Evolutionary conservation across 2,888 invertebrate species (phyloP), one percentile per base, ranked within the genome.

Genomic region (Lissonota sp.): DNA sequence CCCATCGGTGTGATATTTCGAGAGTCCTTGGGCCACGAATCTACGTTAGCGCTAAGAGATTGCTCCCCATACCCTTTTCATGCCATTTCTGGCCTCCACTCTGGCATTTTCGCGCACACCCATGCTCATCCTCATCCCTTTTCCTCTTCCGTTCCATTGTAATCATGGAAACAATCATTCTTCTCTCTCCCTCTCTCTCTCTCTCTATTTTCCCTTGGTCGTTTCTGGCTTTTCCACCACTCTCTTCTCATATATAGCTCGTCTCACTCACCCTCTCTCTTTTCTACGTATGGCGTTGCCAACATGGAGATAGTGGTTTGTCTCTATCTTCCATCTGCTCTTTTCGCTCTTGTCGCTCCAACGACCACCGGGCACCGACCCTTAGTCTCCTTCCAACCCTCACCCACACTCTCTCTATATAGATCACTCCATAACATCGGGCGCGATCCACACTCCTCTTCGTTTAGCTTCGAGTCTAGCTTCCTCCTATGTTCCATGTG

Each of bases 141-240:
- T 71, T 80, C 79, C 83, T 83, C 80, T 80, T 83, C 83, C 83
- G 77, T 84, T 90, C 90, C 90, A 90, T 89, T 91, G 91, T 91
- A 91, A 91, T 91, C 91, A 91, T 91, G 91, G 91, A 90, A 91
- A 91, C 91, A 90, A 90, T 91, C 91, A 91, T 90, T 91, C 90
- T 89, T 88, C 87, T 85, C 88, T 88, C 87, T 89, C 89, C 86
- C 87, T 87, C 83, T 82, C 84, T 80, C 84, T 84, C 82, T 70
- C 79, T 79, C 82, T 76, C 80, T 53, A 75, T 74, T 57, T 60
- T 57, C 74, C 14, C 58, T 60, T 60, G 67, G 66, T 67, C 74
- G 66, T 58, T 26, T 75, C 74, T 51, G 51, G 57, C 73, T 64
- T 57, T 64, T 73, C 73, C 16, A 49, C 73, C 57, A 14, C 46